Percentiles rank a stretch among this genome's conserved stretches.
phyloP scores from a whole-genome alignment of 2,797 vertebrate genomes.

The Lindbergichthys nudifrons region DNA sequence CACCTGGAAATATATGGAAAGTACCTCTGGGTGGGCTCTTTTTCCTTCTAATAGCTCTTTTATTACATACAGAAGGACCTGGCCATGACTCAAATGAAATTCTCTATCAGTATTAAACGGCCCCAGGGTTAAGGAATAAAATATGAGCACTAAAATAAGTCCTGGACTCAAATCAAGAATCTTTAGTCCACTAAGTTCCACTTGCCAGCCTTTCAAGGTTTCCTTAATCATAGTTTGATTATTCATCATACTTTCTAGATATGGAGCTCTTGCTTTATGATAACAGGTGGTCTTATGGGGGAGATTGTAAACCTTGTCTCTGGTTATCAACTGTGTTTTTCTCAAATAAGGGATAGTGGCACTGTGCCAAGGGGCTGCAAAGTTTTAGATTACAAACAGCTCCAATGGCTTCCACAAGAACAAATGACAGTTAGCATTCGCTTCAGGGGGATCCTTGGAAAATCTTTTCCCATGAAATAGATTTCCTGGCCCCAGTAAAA shows the following conservation, averaged over 20 bases:
- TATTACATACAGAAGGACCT: conserved; percentile 8
- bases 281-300: background rate
- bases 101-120: background rate
- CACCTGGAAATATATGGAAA: conserved; percentile 9
- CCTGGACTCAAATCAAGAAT: background rate
- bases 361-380: too few relatives aligned
- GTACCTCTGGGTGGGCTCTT: background rate
- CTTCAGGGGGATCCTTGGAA: background rate
- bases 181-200: background rate
- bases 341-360: too few relatives aligned
- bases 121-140: background rate
- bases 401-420: background rate
- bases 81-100: background rate
- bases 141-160: background rate
- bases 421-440: background rate
- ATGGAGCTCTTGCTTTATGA: background rate
- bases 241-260: background rate
- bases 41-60: conserved; percentile 6
- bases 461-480: background rate
- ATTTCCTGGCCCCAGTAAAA: background rate
- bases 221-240: background rate
- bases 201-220: background rate
- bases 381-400: too few relatives aligned
- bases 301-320: background rate
- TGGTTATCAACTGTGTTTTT: too few relatives aligned